Evolutionary conservation across 2,888 invertebrate genomes (phyloP).

Genomic region (Tetranychus truncatus): DNA sequence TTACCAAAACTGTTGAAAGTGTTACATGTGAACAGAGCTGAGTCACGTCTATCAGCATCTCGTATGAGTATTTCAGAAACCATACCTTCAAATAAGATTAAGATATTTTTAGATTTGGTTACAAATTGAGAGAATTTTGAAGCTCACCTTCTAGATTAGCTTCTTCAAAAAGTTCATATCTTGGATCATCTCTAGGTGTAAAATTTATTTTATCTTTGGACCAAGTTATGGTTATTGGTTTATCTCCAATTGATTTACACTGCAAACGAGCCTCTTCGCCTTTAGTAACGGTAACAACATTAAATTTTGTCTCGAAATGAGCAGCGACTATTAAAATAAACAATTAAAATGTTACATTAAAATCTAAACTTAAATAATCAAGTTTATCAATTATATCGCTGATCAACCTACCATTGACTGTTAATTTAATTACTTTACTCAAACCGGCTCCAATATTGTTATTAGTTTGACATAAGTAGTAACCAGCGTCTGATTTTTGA

Average conservation of each 20-base stretch:
- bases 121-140: too few relatives aligned
- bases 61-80: constrained; percentile 21
- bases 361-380: background rate
- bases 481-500: constrained; percentile 26
- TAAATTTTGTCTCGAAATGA: constrained; percentile 25
- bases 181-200: background rate
- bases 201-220: constrained; percentile 31
- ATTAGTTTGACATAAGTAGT: constrained; percentile 27
- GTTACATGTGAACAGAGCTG: constrained; percentile 73
- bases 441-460: constrained; percentile 27
- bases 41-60: constrained; percentile 56
- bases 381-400: background rate
- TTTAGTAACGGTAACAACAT: constrained; percentile 26
- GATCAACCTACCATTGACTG: constrained; percentile 22
- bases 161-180: constrained; percentile 23
- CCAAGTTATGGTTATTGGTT: constrained; percentile 35
- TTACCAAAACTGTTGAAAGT: constrained; percentile 68
- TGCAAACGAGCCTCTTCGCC: constrained; percentile 26
- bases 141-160: constrained; percentile 16
- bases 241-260: constrained; percentile 31
- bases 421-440: constrained; percentile 27
- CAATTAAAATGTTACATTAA: background rate
- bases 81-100: constrained; percentile 8
- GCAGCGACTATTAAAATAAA: constrained; percentile 9
- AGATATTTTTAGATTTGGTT: too few relatives aligned